These are phyloP conservation scores for Polypterus senegalus DNA, from an alignment of 2,113 vertebrate genomes.

Conservation along the genomic window DNA sequence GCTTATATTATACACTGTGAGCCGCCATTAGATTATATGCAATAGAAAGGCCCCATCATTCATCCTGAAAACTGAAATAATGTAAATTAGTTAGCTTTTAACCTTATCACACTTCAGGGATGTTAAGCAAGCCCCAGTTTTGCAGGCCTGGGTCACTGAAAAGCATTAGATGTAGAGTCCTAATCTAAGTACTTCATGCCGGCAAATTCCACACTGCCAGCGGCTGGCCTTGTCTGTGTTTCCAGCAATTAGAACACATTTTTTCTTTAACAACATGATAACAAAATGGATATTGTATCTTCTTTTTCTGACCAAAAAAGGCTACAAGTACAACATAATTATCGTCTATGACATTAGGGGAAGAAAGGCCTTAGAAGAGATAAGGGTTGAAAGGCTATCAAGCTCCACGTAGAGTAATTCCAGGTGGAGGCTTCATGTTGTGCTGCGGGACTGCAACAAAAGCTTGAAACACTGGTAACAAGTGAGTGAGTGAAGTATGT, in stretches of 20 bases:
- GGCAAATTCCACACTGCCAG: constrained; percentile 36
- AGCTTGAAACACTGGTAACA: too few species aligned
- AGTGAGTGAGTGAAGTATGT: too few species aligned
- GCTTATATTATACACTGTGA: too few species aligned
- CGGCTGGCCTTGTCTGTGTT: constrained; percentile 42
- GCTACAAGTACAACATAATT: constrained; percentile 53
- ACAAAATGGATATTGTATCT: constrained; percentile 48
- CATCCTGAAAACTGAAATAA: constrained; percentile 29
- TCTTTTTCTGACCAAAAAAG: constrained; percentile 62
- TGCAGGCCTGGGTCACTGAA: constrained; percentile 25
- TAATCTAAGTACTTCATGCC: constrained; percentile 51
- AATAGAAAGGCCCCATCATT: background rate
- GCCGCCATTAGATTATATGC: too few species aligned
- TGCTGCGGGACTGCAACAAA: too few species aligned
- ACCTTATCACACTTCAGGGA: constrained; percentile 34
- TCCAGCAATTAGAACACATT: constrained; percentile 46
- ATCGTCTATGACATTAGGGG: constrained; percentile 41
- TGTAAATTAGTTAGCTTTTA: constrained; percentile 38
- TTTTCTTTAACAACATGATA: constrained; percentile 38
- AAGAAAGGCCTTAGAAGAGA: constrained; percentile 56
- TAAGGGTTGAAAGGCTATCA: too few species aligned
- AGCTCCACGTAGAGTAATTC: too few species aligned
- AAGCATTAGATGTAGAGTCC: constrained; percentile 41
- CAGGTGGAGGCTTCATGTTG: too few species aligned
- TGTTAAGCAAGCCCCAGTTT: constrained; percentile 16